Base-by-base conservation (phyloP, 92 coral and sea anemone species). In the Epizoanthus fatuus region DNA sequence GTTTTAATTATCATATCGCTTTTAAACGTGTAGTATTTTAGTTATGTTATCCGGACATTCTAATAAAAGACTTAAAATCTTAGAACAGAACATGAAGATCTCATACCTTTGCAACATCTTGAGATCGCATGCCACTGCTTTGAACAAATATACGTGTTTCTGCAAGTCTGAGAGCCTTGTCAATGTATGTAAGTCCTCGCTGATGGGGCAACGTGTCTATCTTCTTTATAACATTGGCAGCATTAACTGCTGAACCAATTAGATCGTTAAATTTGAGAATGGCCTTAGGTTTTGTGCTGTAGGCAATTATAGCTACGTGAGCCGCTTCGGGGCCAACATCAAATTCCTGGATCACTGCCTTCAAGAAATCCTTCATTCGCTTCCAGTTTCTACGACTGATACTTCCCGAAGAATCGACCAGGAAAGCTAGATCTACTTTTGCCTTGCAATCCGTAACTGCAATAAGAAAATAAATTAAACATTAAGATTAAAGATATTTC, bases 371-470 rank as follows among this genome's bases (percentile, higher is more conserved):
- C 15, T 76, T 76, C 81, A 76, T 76, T 58, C 81, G 81, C 20
- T 59, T 76, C 81, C 81, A 76, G 55, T 76, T 76, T 76, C 68
- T 76, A 37, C 81, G 81, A 59, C 81, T 76, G 56, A 76, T 76
- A 63, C 81, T 76, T 58, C 81, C 81, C 35, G 81, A 76, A 16
- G 81, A 76, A 59, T 76, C 81, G n/a, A 76, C 81, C 3, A 76
- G 54, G 20, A 76, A 76, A 16, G 81, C 81, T 1, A 76, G 54
- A n/a, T 76, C 81, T 16, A 76, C 69, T 76, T 76, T 76, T 9
- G 56, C 70, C 70, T 77, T 77, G 29, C 82, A 77, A 60, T 40
- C 57, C 44, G 82, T 59, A 59, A 59, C 82, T 77, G 57, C 69
- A 42, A 42, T 12, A 37, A 60, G 13, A n/a, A 77, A 12, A 42